These are phyloP conservation scores for Scaptomyza tumidula DNA, from an alignment of 2,888 invertebrate genomes.

Conservation along the genomic window DNA sequence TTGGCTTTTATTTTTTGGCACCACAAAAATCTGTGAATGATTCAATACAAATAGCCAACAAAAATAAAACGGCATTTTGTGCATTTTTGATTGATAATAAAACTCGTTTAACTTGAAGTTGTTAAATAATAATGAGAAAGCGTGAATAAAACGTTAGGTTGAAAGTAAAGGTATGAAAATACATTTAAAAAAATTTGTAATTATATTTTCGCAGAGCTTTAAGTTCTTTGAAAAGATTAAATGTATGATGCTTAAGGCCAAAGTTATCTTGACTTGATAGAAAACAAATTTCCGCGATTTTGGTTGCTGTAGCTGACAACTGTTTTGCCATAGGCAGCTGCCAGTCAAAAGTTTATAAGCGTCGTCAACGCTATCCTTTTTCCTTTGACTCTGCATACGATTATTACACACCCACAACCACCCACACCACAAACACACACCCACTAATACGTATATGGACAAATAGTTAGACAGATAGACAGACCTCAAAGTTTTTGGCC, in stretches of 20 bases:
- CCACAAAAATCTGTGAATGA: slow-evolving; percentile 21
- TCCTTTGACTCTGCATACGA: slow-evolving; percentile 41
- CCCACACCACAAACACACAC: slow-evolving; percentile 3
- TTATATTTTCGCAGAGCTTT: neutral
- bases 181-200: neutral
- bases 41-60: slow-evolving; percentile 14
- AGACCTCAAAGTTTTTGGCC: slow-evolving; percentile 53
- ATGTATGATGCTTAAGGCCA: slow-evolving; percentile 10
- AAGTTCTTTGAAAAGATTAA: slow-evolving; percentile 6
- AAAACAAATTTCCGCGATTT: slow-evolving; percentile 39
- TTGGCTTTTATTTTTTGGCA: slow-evolving; percentile 27
- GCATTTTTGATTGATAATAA: slow-evolving; percentile 6
- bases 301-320: slow-evolving; percentile 47
- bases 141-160: neutral
- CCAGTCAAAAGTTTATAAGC: slow-evolving; percentile 48
- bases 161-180: neutral
- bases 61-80: neutral
- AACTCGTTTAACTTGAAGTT: neutral
- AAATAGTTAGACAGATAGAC: slow-evolving; percentile 43
- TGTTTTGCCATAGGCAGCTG: slow-evolving; percentile 51
- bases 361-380: slow-evolving; percentile 29
- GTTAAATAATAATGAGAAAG: neutral
- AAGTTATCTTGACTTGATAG: slow-evolving; percentile 24
- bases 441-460: slow-evolving; percentile 18
- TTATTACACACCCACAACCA: slow-evolving; percentile 33